phyloP scores from a whole-genome alignment of 2,888 invertebrate genomes.

The Xylophagus ater region DNA sequence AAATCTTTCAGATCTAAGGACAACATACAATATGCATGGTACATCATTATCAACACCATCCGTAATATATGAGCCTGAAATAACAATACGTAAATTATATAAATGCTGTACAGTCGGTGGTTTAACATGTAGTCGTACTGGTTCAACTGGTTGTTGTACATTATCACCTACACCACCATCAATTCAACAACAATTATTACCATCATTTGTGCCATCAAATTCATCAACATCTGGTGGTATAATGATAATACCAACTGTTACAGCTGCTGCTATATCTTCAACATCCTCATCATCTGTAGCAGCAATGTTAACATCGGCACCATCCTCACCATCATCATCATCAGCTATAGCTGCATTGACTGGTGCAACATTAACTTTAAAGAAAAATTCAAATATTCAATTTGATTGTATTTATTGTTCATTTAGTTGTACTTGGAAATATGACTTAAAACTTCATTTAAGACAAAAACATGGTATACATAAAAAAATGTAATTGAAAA shows the following conservation, averaged over 20 bases:
- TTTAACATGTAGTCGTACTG: constrained; percentile 8
- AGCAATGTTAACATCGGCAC: constrained; percentile 12
- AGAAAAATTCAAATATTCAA: constrained; percentile 26
- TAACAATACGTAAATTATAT: constrained; percentile 36
- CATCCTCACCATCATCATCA: constrained; percentile 13
- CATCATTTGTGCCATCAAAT: constrained; percentile 10
- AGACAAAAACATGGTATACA: constrained; percentile 40
- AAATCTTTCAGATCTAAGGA: constrained; percentile 40
- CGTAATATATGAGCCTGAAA: constrained; percentile 32
- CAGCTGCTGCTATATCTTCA: constrained; percentile 2
- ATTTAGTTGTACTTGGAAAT: constrained; percentile 39
- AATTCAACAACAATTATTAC: constrained; percentile 10
- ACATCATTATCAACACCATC: constrained; percentile 6
- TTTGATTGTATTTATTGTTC: constrained; percentile 37
- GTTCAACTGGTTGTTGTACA: constrained; percentile 2
- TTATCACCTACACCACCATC: constrained; percentile 15
- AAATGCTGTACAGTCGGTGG: constrained; percentile 30
- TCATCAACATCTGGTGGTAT: background rate
- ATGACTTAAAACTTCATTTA: constrained; percentile 38
- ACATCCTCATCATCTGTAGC: constrained; percentile 10
- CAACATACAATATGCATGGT: constrained; percentile 20
- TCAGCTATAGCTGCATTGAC: background rate
- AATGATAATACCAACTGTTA: background rate
- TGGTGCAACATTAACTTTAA: constrained; percentile 22
- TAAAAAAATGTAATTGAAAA: constrained; percentile 33